A percentile compares a stretch with the other conserved stretches of the same genome.
These are phyloP conservation scores for Metopolophium dirhodum DNA, from an alignment of 1,140 invertebrate species.

Conservation along the genomic window DNA sequence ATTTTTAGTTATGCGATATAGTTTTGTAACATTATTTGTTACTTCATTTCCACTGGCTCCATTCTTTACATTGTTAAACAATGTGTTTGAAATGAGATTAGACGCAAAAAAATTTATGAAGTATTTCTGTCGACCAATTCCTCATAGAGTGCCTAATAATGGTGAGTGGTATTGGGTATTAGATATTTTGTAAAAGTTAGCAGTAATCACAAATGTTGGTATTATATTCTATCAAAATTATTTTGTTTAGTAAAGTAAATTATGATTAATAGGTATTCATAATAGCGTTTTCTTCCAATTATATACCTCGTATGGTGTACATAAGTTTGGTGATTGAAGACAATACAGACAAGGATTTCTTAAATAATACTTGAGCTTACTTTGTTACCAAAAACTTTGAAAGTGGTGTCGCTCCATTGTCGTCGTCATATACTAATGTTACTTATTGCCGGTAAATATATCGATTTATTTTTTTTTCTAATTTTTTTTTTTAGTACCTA, in stretches of 20 bases:
- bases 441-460: conserved; percentile 69
- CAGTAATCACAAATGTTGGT: conserved; percentile 93
- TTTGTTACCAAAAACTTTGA: conserved; percentile 80
- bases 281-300: conserved; percentile 98
- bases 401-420: conserved; percentile 63
- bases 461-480: background rate
- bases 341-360: conserved; percentile 76
- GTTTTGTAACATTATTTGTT: conserved; percentile 90
- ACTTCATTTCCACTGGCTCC: conserved; percentile 89
- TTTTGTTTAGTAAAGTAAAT: background rate
- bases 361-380: conserved; percentile 82
- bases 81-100: conserved; percentile 86
- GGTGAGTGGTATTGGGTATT: conserved; percentile 93
- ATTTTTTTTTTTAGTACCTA: background rate
- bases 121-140: conserved; percentile 82
- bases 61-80: conserved; percentile 86
- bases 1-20: conserved; percentile 82
- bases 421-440: conserved; percentile 63
- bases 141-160: conserved; percentile 83
- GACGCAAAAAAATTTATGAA: conserved; percentile 88
- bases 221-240: too few relatives aligned
- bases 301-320: conserved; percentile 92
- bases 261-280: conserved; percentile 82
- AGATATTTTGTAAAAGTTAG: conserved; percentile 86
- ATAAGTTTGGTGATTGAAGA: conserved; percentile 68